Evolutionary conservation across 2,888 invertebrate species (phyloP), one percentile per base, ranked within the genome.

Genomic region (Synergus umbraculus): DNA sequence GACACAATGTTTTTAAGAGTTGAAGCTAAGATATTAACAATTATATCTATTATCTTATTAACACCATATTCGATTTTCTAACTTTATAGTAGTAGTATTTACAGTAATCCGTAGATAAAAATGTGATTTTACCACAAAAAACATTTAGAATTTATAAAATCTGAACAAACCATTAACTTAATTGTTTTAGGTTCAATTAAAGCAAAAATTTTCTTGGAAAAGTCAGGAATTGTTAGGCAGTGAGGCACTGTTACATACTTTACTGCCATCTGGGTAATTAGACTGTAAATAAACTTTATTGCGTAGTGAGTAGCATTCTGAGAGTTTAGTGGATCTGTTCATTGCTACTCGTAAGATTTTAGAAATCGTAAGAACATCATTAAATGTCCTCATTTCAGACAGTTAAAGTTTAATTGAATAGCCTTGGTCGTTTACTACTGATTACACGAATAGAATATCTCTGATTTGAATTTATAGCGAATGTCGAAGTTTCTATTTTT

Each of bases 271-370:
- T 8, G 18, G 49, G 8, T 29, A 49, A 49, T 69, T 69, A 69
- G 7, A 46, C 49, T 29, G 8, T 46, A 69, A 69, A 69, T 44
- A 49, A 69, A 69, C 44, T 49, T 69, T 69, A 69, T 69, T 29
- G 22, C 49, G 5, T 12, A 13, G 8, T 49, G 15, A 44, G 46
- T 69, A 69, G 22, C 18, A 15, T 69, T 22, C 0, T 46, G 15
- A 49, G 69, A 69, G 69, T 22, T 46, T 69, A 29, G 29, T 69
- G 44, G 15, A 22, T 29, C 29, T 29, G 22, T 49, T 49, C 13
- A 44, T 15, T 69, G 46, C 49, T 29, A 69, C 69, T 69, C 46
- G 29, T 13, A 13, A 29, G 22, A 22, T 49, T 69, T 69, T 0
- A 29, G 29, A 22, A 46, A 46, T 44, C 13, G 13, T 29, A 69